These are phyloP conservation scores for Pangasius sanitwongsei DNA, from an alignment of 2,797 vertebrate species.

Conservation along the genomic window DNA sequence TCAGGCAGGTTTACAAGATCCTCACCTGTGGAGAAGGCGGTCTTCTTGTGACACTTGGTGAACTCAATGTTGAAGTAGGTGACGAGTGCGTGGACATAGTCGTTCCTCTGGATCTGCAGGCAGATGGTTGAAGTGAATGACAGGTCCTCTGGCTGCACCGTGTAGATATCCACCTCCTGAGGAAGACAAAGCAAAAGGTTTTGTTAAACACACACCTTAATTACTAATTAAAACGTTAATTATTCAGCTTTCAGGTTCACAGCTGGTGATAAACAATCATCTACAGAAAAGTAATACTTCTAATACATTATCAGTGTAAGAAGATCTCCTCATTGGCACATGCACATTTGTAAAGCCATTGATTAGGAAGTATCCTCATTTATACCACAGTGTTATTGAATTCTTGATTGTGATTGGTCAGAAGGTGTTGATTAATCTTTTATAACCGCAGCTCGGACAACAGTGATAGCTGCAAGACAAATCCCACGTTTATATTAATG, in stretches of 20 bases:
- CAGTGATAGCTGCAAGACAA: neutral
- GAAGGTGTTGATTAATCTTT: neutral
- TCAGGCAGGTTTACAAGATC: neutral
- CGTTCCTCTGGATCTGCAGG: constrained; percentile 94
- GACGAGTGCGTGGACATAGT: constrained; percentile 94
- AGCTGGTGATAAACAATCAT: neutral
- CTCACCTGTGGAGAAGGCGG: constrained; percentile 94
- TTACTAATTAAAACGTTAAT: neutral
- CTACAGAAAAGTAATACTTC: neutral
- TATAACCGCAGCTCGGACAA: neutral
- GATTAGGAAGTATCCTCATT: neutral
- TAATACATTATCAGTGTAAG: neutral
- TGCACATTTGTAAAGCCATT: neutral
- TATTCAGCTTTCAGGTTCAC: neutral
- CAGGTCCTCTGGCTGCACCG: constrained; percentile 91
- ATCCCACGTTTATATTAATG: neutral
- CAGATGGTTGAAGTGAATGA: constrained; percentile 93
- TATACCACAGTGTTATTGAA: neutral
- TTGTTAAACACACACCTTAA: neutral
- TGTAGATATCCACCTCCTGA: constrained; percentile 98
- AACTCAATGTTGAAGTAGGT: constrained; percentile 99
- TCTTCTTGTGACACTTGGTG: constrained; percentile 99
- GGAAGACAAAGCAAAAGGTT: constrained; percentile 28
- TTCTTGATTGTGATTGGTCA: neutral
- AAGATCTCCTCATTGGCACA: neutral